These are phyloP conservation scores for Pipra filicauda DNA, from an alignment of 2,113 vertebrate genomes.

Conservation along the genomic window DNA sequence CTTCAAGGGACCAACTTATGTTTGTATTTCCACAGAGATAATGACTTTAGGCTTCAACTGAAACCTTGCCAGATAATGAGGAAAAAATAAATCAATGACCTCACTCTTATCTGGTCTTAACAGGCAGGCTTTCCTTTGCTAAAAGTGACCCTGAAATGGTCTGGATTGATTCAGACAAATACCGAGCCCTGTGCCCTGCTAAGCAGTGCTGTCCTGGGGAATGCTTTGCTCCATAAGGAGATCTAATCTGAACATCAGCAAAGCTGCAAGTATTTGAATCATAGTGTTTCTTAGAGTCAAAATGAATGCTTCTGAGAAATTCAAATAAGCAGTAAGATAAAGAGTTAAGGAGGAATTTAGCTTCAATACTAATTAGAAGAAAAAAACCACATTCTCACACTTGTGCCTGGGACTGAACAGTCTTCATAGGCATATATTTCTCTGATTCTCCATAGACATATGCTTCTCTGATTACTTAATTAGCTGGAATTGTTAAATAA, in stretches of 20 bases:
- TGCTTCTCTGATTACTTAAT: constrained; percentile 43
- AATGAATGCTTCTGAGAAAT: neutral
- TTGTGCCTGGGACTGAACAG: neutral
- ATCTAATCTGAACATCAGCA: constrained; percentile 11
- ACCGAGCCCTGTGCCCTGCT: neutral
- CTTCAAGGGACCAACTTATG: constrained; percentile 58
- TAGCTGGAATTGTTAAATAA: constrained; percentile 27
- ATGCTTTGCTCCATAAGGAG: neutral
- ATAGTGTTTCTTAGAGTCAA: neutral
- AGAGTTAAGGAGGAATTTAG: constrained; percentile 35
- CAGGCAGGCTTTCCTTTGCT: constrained; percentile 66
- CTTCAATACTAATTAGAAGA: neutral
- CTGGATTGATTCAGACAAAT: constrained; percentile 44
- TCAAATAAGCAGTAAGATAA: neutral
- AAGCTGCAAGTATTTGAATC: constrained; percentile 5
- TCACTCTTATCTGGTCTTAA: constrained; percentile 69
- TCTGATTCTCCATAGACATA: neutral
- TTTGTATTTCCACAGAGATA: constrained; percentile 69
- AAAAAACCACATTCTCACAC: neutral
- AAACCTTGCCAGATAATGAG: constrained; percentile 57
- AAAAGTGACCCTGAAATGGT: constrained; percentile 60
- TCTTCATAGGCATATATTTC: neutral
- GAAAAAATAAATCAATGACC: constrained; percentile 67
- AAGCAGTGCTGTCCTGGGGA: neutral
- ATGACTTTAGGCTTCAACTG: constrained; percentile 65